phyloP scores from a whole-genome alignment of 2,113 vertebrate species.

The Cryptotis parvus region DNA sequence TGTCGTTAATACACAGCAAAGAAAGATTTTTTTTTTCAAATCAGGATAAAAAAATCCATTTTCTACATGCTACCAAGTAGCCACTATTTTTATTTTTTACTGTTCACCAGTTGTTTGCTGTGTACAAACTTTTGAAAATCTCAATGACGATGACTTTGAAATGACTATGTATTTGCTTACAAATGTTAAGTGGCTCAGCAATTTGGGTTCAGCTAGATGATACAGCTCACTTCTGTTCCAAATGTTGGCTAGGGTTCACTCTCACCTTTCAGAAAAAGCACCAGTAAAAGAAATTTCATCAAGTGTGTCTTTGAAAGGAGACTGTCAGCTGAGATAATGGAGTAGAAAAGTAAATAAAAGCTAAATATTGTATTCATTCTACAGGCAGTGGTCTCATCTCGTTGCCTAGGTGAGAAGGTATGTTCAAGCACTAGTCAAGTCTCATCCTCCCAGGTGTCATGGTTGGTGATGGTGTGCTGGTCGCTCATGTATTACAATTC shows the following conservation, averaged over 20 bases:
- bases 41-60: not conserved
- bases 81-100: not conserved
- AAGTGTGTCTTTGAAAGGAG: accelerated
- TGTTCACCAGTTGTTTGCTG: not conserved
- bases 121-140: not conserved
- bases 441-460: not conserved
- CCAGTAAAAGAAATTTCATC: not conserved
- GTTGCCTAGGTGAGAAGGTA: accelerated
- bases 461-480: not conserved
- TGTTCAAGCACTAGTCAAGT: not conserved
- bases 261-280: not conserved
- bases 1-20: not conserved
- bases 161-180: not conserved
- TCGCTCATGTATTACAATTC: not conserved
- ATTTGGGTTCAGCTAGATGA: not conserved
- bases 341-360: no score
- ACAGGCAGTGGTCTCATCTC: no score
- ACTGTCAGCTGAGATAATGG: not conserved
- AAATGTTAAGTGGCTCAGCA: not conserved
- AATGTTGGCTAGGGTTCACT: not conserved
- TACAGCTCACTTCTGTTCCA: not conserved
- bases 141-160: not conserved
- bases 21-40: not conserved
- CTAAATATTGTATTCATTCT: not conserved
- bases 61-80: not conserved